phyloP scores from a whole-genome alignment of 2,888 invertebrate genomes.

The Amiota minor region DNA sequence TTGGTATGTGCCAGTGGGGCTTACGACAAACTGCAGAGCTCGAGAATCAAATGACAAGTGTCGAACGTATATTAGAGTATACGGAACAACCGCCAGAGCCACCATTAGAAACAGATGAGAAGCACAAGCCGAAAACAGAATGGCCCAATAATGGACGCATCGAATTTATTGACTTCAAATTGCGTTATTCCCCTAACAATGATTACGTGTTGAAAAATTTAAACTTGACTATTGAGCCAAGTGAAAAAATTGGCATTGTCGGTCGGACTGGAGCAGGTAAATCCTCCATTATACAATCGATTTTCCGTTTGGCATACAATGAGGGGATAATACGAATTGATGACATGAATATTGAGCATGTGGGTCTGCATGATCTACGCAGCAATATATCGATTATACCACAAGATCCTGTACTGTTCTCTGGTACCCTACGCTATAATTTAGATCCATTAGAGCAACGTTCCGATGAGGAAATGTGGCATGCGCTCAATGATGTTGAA shows the following conservation, averaged over 20 bases:
- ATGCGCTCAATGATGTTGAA: constrained; percentile 84
- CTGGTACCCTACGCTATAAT: constrained; percentile 87
- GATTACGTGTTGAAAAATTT: constrained; percentile 83
- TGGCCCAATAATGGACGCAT: constrained; percentile 84
- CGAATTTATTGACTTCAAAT: constrained; percentile 79
- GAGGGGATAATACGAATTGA: constrained; percentile 86
- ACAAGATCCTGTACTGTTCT: constrained; percentile 91
- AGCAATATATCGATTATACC: constrained; percentile 92
- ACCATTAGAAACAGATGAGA: constrained; percentile 74
- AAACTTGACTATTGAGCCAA: constrained; percentile 76
- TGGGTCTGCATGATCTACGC: constrained; percentile 85
- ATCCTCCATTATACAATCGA: constrained; percentile 85
- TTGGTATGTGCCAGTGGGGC: constrained; percentile 87
- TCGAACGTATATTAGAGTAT: constrained; percentile 89
- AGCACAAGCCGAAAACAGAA: constrained; percentile 72
- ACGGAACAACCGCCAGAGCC: constrained; percentile 80
- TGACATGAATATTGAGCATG: constrained; percentile 79
- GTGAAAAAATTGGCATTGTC: constrained; percentile 85
- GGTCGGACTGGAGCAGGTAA: constrained; percentile 93
- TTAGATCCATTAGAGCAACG: constrained; percentile 87
- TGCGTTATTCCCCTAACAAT: constrained; percentile 82
- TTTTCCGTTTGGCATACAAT: constrained; percentile 87
- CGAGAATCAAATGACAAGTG: constrained; percentile 87
- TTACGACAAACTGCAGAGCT: constrained; percentile 90
- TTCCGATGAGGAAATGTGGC: constrained; percentile 84